These are phyloP conservation scores for Apoderus coryli DNA, from an alignment of 2,888 invertebrate genomes.

Conservation along the genomic window DNA sequence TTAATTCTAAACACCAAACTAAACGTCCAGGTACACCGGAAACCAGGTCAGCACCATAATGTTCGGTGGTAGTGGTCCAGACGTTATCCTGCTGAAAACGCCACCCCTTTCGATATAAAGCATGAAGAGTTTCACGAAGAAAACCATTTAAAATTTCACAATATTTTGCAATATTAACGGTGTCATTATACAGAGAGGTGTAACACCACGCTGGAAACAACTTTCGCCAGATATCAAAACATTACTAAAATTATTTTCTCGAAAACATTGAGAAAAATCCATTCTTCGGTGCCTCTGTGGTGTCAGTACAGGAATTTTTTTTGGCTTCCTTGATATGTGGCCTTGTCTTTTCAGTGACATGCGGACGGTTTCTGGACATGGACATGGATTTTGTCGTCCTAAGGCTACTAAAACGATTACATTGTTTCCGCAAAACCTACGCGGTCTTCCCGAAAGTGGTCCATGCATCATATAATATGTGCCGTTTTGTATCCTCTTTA, in stretches of 20 bases:
- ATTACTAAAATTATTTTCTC: slow-evolving; percentile 9
- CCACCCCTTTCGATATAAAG: slow-evolving; percentile 5
- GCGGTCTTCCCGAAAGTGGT: too few relatives aligned
- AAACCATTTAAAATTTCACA: slow-evolving; percentile 8
- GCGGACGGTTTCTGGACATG: slow-evolving; percentile 2
- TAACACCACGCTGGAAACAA: slow-evolving; percentile 10
- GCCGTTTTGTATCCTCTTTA: too few relatives aligned
- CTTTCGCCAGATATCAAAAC: slow-evolving; percentile 10
- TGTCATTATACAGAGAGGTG: slow-evolving; percentile 9
- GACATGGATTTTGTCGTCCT: slow-evolving; percentile 8
- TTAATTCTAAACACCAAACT: slow-evolving; percentile 2
- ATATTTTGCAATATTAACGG: slow-evolving; percentile 2
- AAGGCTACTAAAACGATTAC: too few relatives aligned
- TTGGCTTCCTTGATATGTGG: slow-evolving; percentile 4
- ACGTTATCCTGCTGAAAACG: slow-evolving; percentile 10
- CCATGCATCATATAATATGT: too few relatives aligned
- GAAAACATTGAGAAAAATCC: slow-evolving; percentile 5
- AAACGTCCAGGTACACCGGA: slow-evolving; percentile 2
- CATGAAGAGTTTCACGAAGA: slow-evolving; percentile 7
- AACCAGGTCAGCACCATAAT: slow-evolving; percentile 2
- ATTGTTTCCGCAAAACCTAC: too few relatives aligned
- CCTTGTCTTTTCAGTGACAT: slow-evolving; percentile 2
- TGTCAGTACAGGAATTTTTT: slow-evolving; percentile 2
- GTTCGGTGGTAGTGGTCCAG: slow-evolving; percentile 5
- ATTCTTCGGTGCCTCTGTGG: slow-evolving; percentile 4